Base-by-base conservation (phyloP, 2,797 vertebrate species). In the Dallia pectoralis region DNA sequence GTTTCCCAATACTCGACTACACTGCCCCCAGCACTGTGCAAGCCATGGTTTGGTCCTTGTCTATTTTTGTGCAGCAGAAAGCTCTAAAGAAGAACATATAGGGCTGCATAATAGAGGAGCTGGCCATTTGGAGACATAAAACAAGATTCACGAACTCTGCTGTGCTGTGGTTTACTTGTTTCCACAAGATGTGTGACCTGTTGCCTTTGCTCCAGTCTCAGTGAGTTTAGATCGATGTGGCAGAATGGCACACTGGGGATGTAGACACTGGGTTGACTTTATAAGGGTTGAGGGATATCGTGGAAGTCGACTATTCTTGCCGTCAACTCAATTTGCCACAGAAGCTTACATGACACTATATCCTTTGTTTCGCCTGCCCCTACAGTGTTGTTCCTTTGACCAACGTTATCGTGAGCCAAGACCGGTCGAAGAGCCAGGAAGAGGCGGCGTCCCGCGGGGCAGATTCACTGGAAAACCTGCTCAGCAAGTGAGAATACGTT, bases 351-450 rank as follows among this genome's bases (percentile, higher is more conserved):
- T 19, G 25, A 75, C 8, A 14, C 16, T 64, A 22, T 32, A 27
- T 22, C 33, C 19, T 22, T 4, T 4, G 40, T 44, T 25, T 12
- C 3, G 14, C 29, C 22, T 82, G 66, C 27, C 79, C 73, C 77
- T 74, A 65, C 84, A 99, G 98, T 67, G 94, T 98, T 85, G 98
- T 99, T 74, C 97, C 98, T 73, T 96, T 98, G 90, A 99, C 97
- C 77, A 99, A 97, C 19, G 97, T 99, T 72, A 97, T 99, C 71
- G 93, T 99, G 85, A 98, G 96, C 90, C 95, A 93, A 75, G 98
- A 99, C 81, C 91, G 93, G 51, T 89, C 93, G 59, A 99, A 98
- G 91, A 88, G 78, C 72, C 95, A 92, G 47, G 97, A 98, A 79
- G 97, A 98, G 73, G 90, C 93, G 0, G 36, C 93, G 78, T 88